These are phyloP conservation scores for Neria commutata DNA, from an alignment of 2,888 invertebrate genomes.

Conservation along the genomic window DNA sequence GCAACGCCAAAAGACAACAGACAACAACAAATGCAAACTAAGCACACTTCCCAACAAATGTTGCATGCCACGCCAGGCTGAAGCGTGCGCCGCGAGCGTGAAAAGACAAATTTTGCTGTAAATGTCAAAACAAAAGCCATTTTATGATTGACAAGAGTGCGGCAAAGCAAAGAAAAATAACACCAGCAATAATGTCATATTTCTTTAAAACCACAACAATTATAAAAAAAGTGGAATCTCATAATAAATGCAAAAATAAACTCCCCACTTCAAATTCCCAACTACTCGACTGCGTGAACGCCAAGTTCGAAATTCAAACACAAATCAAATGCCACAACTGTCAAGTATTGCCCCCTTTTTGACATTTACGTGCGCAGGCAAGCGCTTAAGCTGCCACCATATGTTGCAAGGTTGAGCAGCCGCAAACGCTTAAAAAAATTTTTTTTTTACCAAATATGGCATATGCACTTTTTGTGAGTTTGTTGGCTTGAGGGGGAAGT, in stretches of 20 bases:
- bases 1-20: constrained; percentile 9
- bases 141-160: constrained; percentile 40
- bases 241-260: background rate
- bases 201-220: background rate
- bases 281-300: constrained; percentile 12
- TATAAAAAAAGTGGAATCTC: background rate
- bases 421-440: no score
- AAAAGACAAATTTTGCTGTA: constrained; percentile 29
- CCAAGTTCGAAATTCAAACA: constrained; percentile 11
- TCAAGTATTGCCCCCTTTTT: constrained; percentile 28
- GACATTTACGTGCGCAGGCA: no score
- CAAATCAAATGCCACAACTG: constrained; percentile 41
- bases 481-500: constrained; percentile 23
- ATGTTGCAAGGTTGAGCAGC: constrained; percentile 32
- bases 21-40: constrained; percentile 22
- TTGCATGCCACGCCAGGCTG: constrained; percentile 17
- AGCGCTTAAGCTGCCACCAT: constrained; percentile 39
- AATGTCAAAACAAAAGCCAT: constrained; percentile 15
- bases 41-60: constrained; percentile 14
- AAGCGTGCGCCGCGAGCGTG: background rate
- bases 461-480: background rate
- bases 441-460: background rate
- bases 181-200: background rate
- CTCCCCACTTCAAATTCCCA: background rate
- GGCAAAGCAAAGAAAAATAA: constrained; percentile 6